phyloP scores from a whole-genome alignment of 2,797 vertebrate species.

The Crocodylus rhombifer region DNA sequence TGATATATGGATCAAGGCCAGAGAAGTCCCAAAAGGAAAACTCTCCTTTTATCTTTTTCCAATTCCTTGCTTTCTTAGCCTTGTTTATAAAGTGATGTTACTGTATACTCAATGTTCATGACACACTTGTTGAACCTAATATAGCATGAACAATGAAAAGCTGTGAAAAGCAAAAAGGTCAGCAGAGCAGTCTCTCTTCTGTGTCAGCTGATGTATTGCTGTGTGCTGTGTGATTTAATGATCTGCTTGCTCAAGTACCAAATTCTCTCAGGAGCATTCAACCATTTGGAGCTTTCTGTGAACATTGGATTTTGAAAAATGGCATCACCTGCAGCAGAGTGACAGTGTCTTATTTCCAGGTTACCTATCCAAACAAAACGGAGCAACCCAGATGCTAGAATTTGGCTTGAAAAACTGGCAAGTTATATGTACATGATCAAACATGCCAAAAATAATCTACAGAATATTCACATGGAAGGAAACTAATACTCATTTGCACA shows the following conservation, averaged over 20 bases:
- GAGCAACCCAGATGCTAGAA: not conserved
- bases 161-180: not conserved
- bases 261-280: not conserved
- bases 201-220: not conserved
- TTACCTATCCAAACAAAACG: not conserved
- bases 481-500: slow-evolving; percentile 12
- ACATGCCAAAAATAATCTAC: not conserved
- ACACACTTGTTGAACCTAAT: not conserved
- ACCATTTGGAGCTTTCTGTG: slow-evolving; percentile 2
- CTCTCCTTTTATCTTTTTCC: not conserved
- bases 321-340: not conserved
- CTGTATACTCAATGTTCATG: not conserved
- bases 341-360: not conserved
- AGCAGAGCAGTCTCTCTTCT: not conserved
- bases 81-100: not conserved
- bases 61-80: slow-evolving; percentile 10
- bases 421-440: not conserved
- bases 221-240: not conserved
- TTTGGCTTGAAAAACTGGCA: slow-evolving; percentile 5
- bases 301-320: slow-evolving; percentile 1
- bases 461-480: slow-evolving; percentile 20
- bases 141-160: not conserved
- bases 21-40: not conserved
- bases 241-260: not conserved
- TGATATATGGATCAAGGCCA: not conserved